Conservation (phyloP, 2,113 vertebrate species). For the Willisornis vidua region DNA sequence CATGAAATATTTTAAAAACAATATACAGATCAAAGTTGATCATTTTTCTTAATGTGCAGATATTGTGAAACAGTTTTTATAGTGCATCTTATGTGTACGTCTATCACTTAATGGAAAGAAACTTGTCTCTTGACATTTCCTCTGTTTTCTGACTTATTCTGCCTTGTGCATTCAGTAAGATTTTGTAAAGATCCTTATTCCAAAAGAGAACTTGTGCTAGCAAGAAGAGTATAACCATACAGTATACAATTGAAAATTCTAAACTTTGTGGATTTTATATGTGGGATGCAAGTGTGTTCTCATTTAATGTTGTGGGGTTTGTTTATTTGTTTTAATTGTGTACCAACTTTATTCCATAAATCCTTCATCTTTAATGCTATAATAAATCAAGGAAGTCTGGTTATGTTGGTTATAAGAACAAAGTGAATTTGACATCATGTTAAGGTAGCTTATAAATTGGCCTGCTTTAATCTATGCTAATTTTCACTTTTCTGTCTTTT, state of each 20-base stretch:
- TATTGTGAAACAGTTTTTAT: neutral
- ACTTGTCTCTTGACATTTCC: neutral
- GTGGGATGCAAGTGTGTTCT: neutral
- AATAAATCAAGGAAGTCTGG: neutral
- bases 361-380: neutral
- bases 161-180: neutral
- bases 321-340: neutral
- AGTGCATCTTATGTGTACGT: rapidly evolving
- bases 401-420: neutral
- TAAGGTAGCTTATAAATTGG: neutral
- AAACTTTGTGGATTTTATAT: neutral
- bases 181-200: neutral
- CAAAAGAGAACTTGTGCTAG: neutral
- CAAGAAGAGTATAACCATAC: too few species aligned
- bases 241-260: neutral
- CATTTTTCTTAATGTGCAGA: neutral
- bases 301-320: neutral
- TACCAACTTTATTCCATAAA: neutral
- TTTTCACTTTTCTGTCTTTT: neutral
- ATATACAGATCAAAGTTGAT: neutral
- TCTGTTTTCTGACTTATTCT: neutral
- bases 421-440: neutral
- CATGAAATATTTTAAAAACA: neutral
- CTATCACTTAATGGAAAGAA: neutral
- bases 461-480: neutral